Evolutionary conservation across 2,797 vertebrate species (phyloP).

Genomic region (Channallabes apus): DNA sequence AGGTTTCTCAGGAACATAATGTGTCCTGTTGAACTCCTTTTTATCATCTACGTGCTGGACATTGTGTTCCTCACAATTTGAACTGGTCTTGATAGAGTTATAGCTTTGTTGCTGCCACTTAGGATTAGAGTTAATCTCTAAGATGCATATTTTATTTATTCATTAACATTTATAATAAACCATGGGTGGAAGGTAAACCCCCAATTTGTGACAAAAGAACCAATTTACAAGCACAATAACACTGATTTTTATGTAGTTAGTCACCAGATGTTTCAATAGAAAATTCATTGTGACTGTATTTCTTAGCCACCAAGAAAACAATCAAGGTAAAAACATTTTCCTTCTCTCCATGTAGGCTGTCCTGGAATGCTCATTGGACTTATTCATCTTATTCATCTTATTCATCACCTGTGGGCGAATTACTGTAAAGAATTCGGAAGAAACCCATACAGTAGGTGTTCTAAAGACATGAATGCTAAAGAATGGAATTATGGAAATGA

Average conservation of each 20-base stretch:
- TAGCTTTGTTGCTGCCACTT: background rate
- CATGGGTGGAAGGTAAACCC: background rate
- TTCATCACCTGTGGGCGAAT: too few relatives aligned
- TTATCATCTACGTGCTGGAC: slow-evolving; percentile 74
- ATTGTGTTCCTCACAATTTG: slow-evolving; percentile 76
- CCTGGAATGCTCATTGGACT: slow-evolving; percentile 82
- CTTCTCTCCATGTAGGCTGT: slow-evolving; percentile 73
- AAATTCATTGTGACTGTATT: background rate
- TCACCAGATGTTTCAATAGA: background rate
- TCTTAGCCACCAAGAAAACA: background rate
- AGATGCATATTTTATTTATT: background rate
- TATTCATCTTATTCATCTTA: slow-evolving; percentile 70
- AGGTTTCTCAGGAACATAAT: slow-evolving; percentile 62
- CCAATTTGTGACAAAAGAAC: background rate
- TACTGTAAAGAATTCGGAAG: slow-evolving; percentile 52
- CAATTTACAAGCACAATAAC: background rate
- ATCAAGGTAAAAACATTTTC: background rate
- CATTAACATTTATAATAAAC: background rate
- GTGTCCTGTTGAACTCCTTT: slow-evolving; percentile 77
- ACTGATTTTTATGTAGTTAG: background rate
- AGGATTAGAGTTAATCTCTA: background rate
- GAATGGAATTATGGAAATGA: background rate
- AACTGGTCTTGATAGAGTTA: slow-evolving; percentile 75
- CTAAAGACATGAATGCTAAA: slow-evolving; percentile 65
- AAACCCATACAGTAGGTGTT: slow-evolving; percentile 79